A percentile compares a stretch with the other conserved stretches of the same genome.
These are phyloP conservation scores for Noctua fimbriata DNA, from an alignment of 2,888 invertebrate species.

Conservation along the genomic window DNA sequence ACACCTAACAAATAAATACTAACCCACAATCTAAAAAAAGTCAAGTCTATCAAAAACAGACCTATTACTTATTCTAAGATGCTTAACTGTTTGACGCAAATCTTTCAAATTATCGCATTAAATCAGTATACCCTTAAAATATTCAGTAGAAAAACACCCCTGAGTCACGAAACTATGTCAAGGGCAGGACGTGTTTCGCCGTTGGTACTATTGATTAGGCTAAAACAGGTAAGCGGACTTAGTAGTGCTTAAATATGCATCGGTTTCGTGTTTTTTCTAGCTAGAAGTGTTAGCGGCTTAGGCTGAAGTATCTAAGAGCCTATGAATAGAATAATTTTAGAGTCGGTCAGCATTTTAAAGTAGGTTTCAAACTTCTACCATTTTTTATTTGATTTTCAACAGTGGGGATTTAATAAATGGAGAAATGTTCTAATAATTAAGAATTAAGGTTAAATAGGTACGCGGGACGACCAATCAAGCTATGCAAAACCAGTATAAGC, in stretches of 20 bases:
- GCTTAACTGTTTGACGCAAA: conserved; percentile 55
- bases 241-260: conserved; percentile 38
- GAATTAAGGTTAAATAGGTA: not conserved
- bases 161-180: conserved; percentile 73
- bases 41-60: not conserved
- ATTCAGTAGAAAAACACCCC: conserved; percentile 73
- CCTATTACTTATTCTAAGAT: conserved; percentile 31
- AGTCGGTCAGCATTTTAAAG: not conserved
- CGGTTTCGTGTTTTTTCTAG: conserved; percentile 20
- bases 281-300: not conserved
- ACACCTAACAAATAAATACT: conserved; percentile 21
- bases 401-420: not conserved
- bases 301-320: conserved; percentile 10
- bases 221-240: conserved; percentile 35
- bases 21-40: conserved; percentile 2
- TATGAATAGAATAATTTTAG: not conserved
- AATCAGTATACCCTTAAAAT: conserved; percentile 67
- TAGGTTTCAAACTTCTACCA: not conserved
- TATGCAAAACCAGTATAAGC: too few species aligned
- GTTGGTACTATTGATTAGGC: conserved; percentile 54
- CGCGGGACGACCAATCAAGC: too few species aligned
- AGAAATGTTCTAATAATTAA: not conserved
- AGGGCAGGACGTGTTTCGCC: conserved; percentile 64
- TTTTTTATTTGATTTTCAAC: not conserved
- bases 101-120: conserved; percentile 52